Percentiles rank a stretch among this genome's conserved stretches.
These are phyloP conservation scores for Brachionus asplanchnoidis DNA, from an alignment of 1,140 invertebrate genomes.

Conservation along the genomic window DNA sequence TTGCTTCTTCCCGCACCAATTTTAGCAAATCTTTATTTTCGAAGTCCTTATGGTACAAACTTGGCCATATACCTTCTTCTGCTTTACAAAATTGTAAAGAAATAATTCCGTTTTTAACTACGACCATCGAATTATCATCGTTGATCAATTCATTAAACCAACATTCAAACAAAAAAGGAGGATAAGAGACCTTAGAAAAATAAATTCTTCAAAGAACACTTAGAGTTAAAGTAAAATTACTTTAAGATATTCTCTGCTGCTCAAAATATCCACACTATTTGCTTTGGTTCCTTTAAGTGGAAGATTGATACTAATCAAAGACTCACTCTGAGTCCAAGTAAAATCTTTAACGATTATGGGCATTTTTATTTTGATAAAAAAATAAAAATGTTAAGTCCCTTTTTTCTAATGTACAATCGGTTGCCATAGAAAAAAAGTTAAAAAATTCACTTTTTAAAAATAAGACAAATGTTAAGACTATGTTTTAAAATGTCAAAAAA, in stretches of 20 bases:
- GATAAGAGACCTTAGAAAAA: constrained; percentile 17
- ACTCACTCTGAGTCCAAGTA: constrained; percentile 31
- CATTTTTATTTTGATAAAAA: background rate
- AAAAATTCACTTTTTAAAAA: background rate
- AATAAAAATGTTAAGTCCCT: background rate
- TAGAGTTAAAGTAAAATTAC: background rate
- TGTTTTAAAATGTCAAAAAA: constrained; percentile 5
- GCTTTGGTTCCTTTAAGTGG: constrained; percentile 40
- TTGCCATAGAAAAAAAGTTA: background rate
- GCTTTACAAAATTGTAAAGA: constrained; percentile 4
- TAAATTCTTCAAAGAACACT: background rate
- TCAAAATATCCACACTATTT: constrained; percentile 21
- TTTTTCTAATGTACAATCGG: background rate
- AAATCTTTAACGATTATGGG: constrained; percentile 32
- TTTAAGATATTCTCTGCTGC: constrained; percentile 6
- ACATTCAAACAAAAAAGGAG: constrained; percentile 38
- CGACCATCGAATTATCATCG: background rate
- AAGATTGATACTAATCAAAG: background rate
- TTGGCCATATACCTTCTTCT: background rate
- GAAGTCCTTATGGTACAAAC: constrained; percentile 1
- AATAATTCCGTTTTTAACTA: constrained; percentile 34
- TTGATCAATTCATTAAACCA: background rate
- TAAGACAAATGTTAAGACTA: background rate
- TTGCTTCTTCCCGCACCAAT: constrained; percentile 46
- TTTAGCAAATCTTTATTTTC: constrained; percentile 36